phyloP scores from a whole-genome alignment of 1,140 invertebrate genomes.

The Trichonephila clavata region DNA sequence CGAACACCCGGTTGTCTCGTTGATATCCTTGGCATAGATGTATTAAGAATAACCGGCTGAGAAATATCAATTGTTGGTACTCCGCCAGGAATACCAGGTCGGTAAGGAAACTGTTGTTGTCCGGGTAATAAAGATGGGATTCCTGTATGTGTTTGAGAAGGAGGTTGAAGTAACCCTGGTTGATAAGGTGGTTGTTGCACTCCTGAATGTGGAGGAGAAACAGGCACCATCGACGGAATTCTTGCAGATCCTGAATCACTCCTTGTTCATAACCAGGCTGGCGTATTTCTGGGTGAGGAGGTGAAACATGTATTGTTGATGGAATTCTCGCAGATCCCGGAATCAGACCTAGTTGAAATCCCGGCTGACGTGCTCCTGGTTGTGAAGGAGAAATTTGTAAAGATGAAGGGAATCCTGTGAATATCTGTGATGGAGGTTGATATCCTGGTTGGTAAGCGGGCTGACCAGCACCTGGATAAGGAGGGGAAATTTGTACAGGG shows the following conservation, averaged over 20 bases:
- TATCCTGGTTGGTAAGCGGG: neutral
- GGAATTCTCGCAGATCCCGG: no score
- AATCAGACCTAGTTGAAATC: no score
- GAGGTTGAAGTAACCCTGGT: neutral
- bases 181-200: neutral
- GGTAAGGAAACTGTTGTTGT: neutral
- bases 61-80: no score
- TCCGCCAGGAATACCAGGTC: neutral
- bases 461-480: no score
- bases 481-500: neutral
- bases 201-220: slow-evolving; percentile 17
- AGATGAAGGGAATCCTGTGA: neutral
- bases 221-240: neutral
- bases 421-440: neutral
- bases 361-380: neutral
- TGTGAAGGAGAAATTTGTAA: slow-evolving; percentile 1
- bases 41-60: neutral
- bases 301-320: neutral
- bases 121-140: neutral
- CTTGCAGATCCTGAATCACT: neutral
- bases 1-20: slow-evolving; percentile 27
- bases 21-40: neutral
- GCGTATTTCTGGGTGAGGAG: neutral
- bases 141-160: neutral
- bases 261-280: neutral